These are phyloP conservation scores for Scatophagus argus DNA, from an alignment of 2,113 vertebrate genomes.

Conservation along the genomic window DNA sequence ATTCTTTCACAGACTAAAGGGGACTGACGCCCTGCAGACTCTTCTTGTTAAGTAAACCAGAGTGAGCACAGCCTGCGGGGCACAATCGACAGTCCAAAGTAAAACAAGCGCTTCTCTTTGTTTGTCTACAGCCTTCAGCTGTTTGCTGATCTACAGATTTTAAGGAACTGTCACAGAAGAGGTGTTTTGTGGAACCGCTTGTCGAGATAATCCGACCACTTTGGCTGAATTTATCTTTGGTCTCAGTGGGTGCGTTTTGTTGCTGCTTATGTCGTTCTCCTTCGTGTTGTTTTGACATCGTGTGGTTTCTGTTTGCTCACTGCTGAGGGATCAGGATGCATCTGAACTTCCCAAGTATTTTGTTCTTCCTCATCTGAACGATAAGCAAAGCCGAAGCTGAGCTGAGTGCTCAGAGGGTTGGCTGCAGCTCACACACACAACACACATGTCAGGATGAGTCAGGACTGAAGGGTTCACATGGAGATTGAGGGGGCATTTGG, in stretches of 20 bases:
- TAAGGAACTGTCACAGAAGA: too few species aligned
- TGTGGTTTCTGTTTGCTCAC: background rate
- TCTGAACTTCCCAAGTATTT: background rate
- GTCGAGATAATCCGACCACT: background rate
- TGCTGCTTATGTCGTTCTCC: too few species aligned
- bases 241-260: background rate
- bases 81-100: too few species aligned
- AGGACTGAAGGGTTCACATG: constrained; percentile 66
- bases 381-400: background rate
- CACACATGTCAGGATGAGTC: constrained; percentile 22
- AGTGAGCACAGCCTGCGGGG: too few species aligned
- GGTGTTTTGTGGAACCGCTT: background rate
- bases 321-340: background rate
- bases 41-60: too few species aligned
- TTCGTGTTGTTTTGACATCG: background rate
- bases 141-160: too few species aligned
- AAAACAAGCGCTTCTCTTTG: too few species aligned
- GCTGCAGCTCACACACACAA: constrained; percentile 26
- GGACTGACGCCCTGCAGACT: too few species aligned
- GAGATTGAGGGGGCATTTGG: constrained; percentile 54
- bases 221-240: background rate
- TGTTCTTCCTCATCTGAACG: background rate
- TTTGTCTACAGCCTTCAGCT: too few species aligned
- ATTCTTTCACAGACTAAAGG: too few species aligned
- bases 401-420: constrained; percentile 5